Percentiles rank a stretch among this genome's conserved stretches.
Evolutionary conservation across 2,888 invertebrate species (phyloP).

Genomic region (Notodonta ziczac): DNA sequence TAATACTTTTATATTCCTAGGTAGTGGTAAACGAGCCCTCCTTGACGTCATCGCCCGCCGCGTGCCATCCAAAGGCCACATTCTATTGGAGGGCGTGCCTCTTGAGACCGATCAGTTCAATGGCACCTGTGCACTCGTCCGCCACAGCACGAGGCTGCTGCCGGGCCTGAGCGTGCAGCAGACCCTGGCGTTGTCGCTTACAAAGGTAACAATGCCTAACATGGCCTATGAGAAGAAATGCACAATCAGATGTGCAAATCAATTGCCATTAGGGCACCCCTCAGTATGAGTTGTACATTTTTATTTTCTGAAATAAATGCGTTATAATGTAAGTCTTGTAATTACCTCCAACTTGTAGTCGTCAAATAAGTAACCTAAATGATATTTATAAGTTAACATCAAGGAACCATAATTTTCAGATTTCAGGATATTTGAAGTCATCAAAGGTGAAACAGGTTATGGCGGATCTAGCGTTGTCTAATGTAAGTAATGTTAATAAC

Average conservation of each 20-base stretch:
- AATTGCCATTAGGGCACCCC: too few relatives aligned
- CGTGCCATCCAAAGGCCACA: slow-evolving; percentile 93
- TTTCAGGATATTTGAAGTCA: slow-evolving; percentile 90
- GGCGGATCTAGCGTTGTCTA: slow-evolving; percentile 96
- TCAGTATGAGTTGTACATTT: too few relatives aligned
- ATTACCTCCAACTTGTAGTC: too few relatives aligned
- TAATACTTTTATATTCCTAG: slow-evolving; percentile 67
- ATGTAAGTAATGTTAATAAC: too few relatives aligned
- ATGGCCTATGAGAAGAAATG: too few relatives aligned
- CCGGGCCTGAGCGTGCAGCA: slow-evolving; percentile 95
- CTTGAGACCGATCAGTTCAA: slow-evolving; percentile 92
- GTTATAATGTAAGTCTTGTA: too few relatives aligned
- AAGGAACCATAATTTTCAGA: slow-evolving; percentile 76
- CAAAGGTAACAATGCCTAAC: slow-evolving; percentile 82
- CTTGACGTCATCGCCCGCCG: slow-evolving; percentile 95
- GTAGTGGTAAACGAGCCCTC: slow-evolving; percentile 97
- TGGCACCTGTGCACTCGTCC: slow-evolving; percentile 94
- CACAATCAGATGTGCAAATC: too few relatives aligned
- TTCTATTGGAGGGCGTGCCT: slow-evolving; percentile 94
- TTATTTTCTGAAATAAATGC: too few relatives aligned
- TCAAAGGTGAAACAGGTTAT: slow-evolving; percentile 96
- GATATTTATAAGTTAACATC: too few relatives aligned
- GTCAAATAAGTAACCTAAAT: neutral
- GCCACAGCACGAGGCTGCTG: slow-evolving; percentile 93
- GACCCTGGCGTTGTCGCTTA: slow-evolving; percentile 91